A percentile compares a stretch with the other conserved stretches of the same genome.
Conservation (phyloP, 2,113 vertebrate genomes). For the Toxostoma redivivum region DNA sequence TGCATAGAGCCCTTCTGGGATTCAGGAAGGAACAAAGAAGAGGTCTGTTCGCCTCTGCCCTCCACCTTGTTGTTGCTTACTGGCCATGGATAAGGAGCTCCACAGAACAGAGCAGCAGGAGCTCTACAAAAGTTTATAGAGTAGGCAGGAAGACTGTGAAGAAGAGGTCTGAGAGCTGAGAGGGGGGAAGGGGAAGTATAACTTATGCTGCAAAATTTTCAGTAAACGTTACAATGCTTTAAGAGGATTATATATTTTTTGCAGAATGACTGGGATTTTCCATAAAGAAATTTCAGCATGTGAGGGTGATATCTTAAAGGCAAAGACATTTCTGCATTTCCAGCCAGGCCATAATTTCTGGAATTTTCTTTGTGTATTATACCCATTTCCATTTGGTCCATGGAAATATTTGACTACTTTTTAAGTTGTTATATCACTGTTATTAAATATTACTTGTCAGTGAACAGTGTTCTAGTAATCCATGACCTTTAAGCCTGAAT, state of each 20-base stretch:
- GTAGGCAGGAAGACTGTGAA: background rate
- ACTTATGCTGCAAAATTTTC: background rate
- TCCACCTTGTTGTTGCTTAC: background rate
- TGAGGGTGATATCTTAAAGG: background rate
- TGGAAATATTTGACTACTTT: background rate
- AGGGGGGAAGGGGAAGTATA: background rate
- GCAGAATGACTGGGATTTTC: background rate
- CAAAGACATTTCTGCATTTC: background rate
- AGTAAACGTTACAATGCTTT: background rate
- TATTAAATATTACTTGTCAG: background rate
- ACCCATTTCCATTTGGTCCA: background rate
- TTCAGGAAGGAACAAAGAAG: background rate
- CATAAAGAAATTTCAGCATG: background rate
- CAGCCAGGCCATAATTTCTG: background rate
- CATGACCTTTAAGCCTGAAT: background rate
- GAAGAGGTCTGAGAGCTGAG: background rate
- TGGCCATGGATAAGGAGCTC: background rate
- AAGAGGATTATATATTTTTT: background rate
- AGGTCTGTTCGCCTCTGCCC: background rate
- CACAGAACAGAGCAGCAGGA: background rate
- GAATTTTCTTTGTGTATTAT: background rate
- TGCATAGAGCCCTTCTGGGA: background rate
- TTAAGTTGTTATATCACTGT: background rate
- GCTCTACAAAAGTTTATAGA: background rate
- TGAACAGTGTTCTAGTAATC: background rate